Evolutionary conservation across 2,888 invertebrate genomes (phyloP).

Genomic region (Tetropium fuscum): DNA sequence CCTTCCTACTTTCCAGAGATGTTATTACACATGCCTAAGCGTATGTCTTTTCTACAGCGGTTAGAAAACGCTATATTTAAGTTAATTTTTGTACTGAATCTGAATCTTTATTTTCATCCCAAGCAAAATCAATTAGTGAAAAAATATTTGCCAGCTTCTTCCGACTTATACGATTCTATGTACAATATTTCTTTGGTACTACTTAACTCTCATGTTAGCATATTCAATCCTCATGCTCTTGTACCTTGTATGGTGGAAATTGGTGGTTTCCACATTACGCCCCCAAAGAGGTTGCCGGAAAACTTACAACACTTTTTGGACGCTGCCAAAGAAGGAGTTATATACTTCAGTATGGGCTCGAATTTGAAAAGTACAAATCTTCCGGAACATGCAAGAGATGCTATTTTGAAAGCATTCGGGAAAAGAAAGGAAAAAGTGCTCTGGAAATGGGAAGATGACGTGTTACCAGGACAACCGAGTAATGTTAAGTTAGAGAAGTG

Average conservation of each 20-base stretch:
- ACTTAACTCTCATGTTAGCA: conserved; percentile 66
- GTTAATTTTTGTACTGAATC: conserved; percentile 34
- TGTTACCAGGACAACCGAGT: conserved; percentile 50
- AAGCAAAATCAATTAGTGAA: conserved; percentile 44
- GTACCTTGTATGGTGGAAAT: conserved; percentile 70
- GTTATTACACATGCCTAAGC: conserved; percentile 62
- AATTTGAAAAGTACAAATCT: conserved; percentile 70
- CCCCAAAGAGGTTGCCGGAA: conserved; percentile 49
- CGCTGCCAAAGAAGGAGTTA: conserved; percentile 68
- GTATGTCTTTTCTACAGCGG: conserved; percentile 69
- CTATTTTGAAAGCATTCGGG: conserved; percentile 70
- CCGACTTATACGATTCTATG: conserved; percentile 36
- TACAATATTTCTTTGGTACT: conserved; percentile 53
- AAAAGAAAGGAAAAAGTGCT: conserved; percentile 73
- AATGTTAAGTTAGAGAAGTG: conserved; percentile 62
- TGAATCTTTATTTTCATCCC: conserved; percentile 41
- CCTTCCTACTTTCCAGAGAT: conserved; percentile 68
- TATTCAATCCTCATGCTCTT: conserved; percentile 66
- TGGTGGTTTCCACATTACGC: conserved; percentile 68
- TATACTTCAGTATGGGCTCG: conserved; percentile 74
- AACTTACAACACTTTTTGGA: conserved; percentile 58
- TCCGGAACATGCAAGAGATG: conserved; percentile 66
- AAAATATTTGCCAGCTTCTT: conserved; percentile 45
- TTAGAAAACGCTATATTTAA: conserved; percentile 66
- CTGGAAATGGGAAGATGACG: conserved; percentile 73